A percentile compares a stretch with the other conserved stretches of the same genome.
Conservation (phyloP, 2,888 invertebrate species). For the Lasioglossum leucozonium region DNA sequence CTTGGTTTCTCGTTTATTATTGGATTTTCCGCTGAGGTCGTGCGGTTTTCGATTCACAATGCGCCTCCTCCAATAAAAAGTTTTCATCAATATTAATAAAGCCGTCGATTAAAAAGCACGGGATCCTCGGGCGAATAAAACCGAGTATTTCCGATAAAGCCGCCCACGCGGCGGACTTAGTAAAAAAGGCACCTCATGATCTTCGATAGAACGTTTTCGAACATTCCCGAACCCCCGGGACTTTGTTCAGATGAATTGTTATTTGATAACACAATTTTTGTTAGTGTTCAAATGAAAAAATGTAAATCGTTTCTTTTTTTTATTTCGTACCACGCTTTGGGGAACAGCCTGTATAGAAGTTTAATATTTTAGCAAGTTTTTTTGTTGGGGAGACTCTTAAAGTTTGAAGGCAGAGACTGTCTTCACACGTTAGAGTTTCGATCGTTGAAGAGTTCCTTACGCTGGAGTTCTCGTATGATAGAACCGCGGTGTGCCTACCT, state of each 20-base stretch:
- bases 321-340: no score
- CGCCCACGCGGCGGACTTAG: background rate
- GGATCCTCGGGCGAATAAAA: background rate
- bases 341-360: background rate
- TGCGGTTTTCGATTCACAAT: background rate
- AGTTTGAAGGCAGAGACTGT: no score
- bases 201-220: background rate
- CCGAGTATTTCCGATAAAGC: background rate
- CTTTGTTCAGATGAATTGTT: background rate
- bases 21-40: background rate
- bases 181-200: background rate
- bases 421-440: no score
- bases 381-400: no score
- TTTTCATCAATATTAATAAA: background rate
- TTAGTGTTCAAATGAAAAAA: no score
- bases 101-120: background rate
- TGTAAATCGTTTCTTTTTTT: no score
- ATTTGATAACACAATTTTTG: no score
- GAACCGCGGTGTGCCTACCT: background rate
- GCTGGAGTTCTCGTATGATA: background rate
- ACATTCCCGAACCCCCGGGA: background rate
- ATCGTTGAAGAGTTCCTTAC: no score
- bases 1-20: background rate
- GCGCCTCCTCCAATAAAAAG: background rate
- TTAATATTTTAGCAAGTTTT: no score